These are phyloP conservation scores for Cremastobaeus sp. DNA, from an alignment of 2,888 invertebrate genomes.

Conservation along the genomic window DNA sequence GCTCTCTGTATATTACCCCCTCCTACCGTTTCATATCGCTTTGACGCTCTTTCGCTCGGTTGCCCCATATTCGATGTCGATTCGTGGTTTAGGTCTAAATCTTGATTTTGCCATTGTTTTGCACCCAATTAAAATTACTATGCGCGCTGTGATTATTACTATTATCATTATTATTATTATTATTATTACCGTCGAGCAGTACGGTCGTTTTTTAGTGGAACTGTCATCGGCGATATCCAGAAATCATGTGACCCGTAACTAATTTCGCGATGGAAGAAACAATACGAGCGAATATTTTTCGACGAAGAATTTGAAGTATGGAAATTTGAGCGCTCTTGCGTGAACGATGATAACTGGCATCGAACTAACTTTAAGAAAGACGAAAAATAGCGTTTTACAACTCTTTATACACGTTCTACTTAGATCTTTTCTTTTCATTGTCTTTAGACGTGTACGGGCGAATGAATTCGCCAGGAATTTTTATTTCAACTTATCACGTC, in stretches of 20 bases:
- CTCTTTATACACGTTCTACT: constrained; percentile 24
- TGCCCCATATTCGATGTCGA: no score
- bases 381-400: constrained; percentile 28
- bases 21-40: constrained; percentile 12
- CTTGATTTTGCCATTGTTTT: no score
- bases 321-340: constrained; percentile 17
- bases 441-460: constrained; percentile 17
- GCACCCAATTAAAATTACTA: no score
- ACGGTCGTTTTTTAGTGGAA: constrained; percentile 11
- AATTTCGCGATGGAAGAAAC: constrained; percentile 27
- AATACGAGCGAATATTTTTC: constrained; percentile 5
- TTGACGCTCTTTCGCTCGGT: not conserved
- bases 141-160: no score
- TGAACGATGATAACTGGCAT: constrained; percentile 45
- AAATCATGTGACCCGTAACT: constrained; percentile 17
- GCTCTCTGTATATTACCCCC: constrained; percentile 8
- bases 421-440: constrained; percentile 27
- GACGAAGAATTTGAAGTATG: constrained; percentile 25
- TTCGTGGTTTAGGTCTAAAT: no score
- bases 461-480: no score
- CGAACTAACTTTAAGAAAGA: constrained; percentile 20
- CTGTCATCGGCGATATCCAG: constrained; percentile 1
- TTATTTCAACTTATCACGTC: no score
- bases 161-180: no score
- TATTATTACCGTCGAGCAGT: constrained; percentile 19